Evolutionary conservation across 2,797 vertebrate genomes (phyloP).

Genomic region (Neosalanx taihuensis): DNA sequence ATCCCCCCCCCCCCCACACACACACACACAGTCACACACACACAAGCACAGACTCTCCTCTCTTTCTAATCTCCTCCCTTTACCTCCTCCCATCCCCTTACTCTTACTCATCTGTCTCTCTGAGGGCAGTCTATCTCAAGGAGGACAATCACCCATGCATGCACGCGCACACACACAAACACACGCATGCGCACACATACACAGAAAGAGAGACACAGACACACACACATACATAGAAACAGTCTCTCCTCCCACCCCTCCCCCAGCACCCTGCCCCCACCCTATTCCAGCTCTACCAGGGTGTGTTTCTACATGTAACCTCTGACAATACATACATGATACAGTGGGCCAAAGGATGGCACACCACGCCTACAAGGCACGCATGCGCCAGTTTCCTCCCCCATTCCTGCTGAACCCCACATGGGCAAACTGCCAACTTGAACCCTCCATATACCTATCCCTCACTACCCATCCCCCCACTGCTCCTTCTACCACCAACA

Average conservation of each 20-base stretch:
- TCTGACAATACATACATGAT: conserved; percentile 39
- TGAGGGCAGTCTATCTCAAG: conserved; percentile 8
- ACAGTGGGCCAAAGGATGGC: conserved; percentile 35
- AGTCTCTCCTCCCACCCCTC: conserved; percentile 6
- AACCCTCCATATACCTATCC: conserved; percentile 47
- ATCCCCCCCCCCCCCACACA: conserved; percentile 41
- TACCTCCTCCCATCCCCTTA: not conserved
- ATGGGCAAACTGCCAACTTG: conserved; percentile 59
- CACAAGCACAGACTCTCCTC: conserved; percentile 24
- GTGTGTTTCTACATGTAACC: conserved; percentile 33
- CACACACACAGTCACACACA: conserved; percentile 32
- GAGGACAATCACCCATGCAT: not conserved
- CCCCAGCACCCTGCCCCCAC: conserved; percentile 13
- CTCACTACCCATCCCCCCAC: conserved; percentile 45
- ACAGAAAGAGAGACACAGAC: not conserved
- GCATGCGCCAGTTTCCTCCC: conserved; percentile 39
- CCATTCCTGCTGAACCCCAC: conserved; percentile 57
- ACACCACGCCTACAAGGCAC: conserved; percentile 45
- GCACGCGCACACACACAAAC: not conserved
- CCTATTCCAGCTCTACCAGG: conserved; percentile 21
- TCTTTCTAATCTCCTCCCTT: conserved; percentile 23
- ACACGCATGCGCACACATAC: not conserved
- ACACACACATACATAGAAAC: conserved; percentile 5
- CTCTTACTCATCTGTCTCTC: conserved; percentile 14
- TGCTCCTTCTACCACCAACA: conserved; percentile 35